Base-by-base conservation (phyloP, 2,113 vertebrate species). In the Pteronura brasiliensis region DNA sequence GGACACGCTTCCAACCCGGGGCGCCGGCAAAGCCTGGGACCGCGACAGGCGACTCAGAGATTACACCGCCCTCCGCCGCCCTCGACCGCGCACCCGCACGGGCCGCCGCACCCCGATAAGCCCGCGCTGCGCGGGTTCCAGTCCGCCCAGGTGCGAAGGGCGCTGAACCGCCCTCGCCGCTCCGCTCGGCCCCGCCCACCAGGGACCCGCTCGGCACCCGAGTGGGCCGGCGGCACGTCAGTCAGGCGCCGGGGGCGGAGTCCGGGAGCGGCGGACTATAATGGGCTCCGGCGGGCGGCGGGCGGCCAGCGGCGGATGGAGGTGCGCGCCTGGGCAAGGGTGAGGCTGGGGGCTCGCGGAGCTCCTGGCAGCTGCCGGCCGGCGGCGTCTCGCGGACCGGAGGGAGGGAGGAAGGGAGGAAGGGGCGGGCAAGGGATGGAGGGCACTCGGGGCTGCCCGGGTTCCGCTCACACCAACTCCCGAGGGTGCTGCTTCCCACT, bases 151-250 rank as follows among this genome's bases (percentile, higher is more conserved):
- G 91, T 92, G 8, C 4, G 1, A 29, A 21, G 69, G 65, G 39
- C 47, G 42, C 81, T 14, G 12, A 80, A 17, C 3, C 6, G 34
- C 11, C 0, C 0, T 3, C 6, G 3, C 12, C 0, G 4, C 27
- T 17, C 0, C 20, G 7, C 7, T 8, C 71, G 74, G 72, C 59
- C 57, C 61, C 42, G 90, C 83, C 97, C 74, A 80, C 59, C 71
- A 95, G 97, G 82, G 88, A 12, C 13, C 49, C 36, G 25, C 34
- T 31, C 81, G 90, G 69, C 82, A 13, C 11, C 87, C 44, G 93
- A 98, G 44, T 98, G 98, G 98, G 36, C 81, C 95, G 10, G 39
- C 1, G 3, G 14, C 18, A 71, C 20, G 94, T 96, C 98, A 94
- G 47, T 98, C 98, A 96, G 65, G 34, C 52, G 14, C 15, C 10